phyloP scores from a whole-genome alignment of 2,888 invertebrate genomes.

The Dilophus febrilis region DNA sequence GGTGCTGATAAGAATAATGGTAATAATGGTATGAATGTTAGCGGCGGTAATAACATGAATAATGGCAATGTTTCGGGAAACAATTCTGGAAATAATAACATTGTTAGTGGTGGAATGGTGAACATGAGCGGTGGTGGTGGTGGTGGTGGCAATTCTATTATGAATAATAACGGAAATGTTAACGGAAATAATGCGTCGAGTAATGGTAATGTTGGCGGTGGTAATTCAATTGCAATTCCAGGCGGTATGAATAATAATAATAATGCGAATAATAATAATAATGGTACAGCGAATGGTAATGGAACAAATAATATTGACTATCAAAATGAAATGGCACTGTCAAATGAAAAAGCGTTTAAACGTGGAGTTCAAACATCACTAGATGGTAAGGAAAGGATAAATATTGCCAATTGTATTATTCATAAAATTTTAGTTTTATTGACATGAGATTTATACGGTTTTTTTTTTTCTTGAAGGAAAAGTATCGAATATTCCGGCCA shows the following conservation, averaged over 20 bases:
- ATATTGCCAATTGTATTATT: not conserved
- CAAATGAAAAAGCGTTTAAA: conserved; percentile 37
- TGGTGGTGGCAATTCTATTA: conserved; percentile 10
- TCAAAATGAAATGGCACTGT: conserved; percentile 27
- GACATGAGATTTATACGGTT: no score
- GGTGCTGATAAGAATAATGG: conserved; percentile 24
- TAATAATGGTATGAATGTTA: conserved; percentile 12
- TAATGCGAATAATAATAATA: conserved; percentile 10
- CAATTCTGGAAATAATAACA: conserved; percentile 11
- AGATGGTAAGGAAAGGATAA: conserved; percentile 66
- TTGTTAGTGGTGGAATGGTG: conserved; percentile 7
- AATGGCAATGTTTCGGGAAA: conserved; percentile 10
- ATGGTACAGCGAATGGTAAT: conserved; percentile 3
- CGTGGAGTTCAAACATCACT: conserved; percentile 89
- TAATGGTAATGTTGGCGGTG: conserved; percentile 17
- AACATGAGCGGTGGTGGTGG: conserved; percentile 16
- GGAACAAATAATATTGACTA: conserved; percentile 16
- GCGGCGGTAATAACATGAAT: conserved; percentile 15
- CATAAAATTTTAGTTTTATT: not conserved
- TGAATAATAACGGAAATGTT: conserved; percentile 12
- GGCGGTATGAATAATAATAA: conserved; percentile 12
- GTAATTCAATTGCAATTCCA: no score
- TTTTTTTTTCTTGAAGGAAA: conserved; percentile 45
- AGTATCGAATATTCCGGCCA: conserved; percentile 95
- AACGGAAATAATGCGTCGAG: conserved; percentile 13